These are phyloP conservation scores for Chesias legatella DNA, from an alignment of 2,888 invertebrate genomes.

Conservation along the genomic window DNA sequence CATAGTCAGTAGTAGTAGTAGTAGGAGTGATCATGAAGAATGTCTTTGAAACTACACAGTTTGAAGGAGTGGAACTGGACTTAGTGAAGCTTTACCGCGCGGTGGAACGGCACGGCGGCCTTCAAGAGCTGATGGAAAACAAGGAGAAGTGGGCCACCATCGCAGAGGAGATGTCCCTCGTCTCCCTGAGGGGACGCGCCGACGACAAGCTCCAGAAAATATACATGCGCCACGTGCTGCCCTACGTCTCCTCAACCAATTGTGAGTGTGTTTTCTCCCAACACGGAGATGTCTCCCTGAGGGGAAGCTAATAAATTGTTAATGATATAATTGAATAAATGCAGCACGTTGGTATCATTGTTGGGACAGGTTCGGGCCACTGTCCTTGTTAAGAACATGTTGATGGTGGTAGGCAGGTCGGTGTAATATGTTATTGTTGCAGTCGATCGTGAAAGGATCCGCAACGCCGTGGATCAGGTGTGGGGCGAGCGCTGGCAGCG, in stretches of 20 bases:
- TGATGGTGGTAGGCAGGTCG: no score
- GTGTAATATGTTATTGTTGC: slow-evolving; percentile 24
- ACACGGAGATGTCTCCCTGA: no score
- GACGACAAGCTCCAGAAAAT: slow-evolving; percentile 92
- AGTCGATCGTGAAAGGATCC: slow-evolving; percentile 87
- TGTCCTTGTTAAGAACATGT: no score
- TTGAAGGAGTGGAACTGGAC: slow-evolving; percentile 95
- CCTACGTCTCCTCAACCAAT: slow-evolving; percentile 91
- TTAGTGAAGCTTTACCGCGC: slow-evolving; percentile 91
- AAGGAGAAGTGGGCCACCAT: slow-evolving; percentile 94
- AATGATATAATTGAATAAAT: no score
- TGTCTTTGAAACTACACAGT: slow-evolving; percentile 71
- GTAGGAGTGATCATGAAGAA: no score
- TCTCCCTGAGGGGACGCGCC: slow-evolving; percentile 82
- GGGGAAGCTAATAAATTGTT: no score
- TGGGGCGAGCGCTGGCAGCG: slow-evolving; percentile 84
- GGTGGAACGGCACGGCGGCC: slow-evolving; percentile 89
- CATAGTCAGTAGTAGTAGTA: no score
- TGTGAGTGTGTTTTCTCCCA: slow-evolving; percentile 69
- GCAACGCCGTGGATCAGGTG: slow-evolving; percentile 85
- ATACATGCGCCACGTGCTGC: slow-evolving; percentile 94
- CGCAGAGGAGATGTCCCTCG: slow-evolving; percentile 93
- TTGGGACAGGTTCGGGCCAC: no score
- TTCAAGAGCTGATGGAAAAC: slow-evolving; percentile 91
- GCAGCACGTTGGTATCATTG: no score